phyloP scores from a whole-genome alignment of 2,888 invertebrate species.

The Fissipunctia ypsillon region DNA sequence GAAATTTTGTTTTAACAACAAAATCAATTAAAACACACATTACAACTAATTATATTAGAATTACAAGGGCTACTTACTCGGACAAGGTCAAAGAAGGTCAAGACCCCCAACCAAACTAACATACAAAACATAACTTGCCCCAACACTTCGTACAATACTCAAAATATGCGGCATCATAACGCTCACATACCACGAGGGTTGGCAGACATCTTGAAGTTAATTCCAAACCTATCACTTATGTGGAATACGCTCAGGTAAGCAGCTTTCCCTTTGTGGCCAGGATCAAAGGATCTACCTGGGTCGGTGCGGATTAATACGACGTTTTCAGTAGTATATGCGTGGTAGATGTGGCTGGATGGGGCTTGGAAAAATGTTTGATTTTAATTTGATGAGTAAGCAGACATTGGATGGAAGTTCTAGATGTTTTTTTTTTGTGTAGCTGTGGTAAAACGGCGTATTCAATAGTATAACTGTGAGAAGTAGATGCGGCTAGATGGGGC shows the following conservation, averaged over 20 bases:
- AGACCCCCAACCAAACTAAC: conserved; percentile 3
- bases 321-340: conserved; percentile 60
- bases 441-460: too few relatives aligned
- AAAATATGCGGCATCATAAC: conserved; percentile 33
- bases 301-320: conserved; percentile 65
- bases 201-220: conserved; percentile 61
- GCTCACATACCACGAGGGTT: conserved; percentile 34
- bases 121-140: neutral
- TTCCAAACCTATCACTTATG: conserved; percentile 67
- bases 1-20: too few relatives aligned
- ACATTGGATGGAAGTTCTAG: neutral
- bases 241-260: conserved; percentile 64
- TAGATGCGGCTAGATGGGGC: too few relatives aligned
- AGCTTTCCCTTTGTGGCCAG: conserved; percentile 66
- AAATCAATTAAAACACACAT: neutral
- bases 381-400: neutral
- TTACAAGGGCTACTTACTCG: too few relatives aligned
- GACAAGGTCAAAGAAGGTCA: conserved; percentile 11
- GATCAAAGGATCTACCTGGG: conserved; percentile 69
- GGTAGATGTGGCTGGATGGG: conserved; percentile 47
- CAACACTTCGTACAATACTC: conserved; percentile 17
- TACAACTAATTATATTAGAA: too few relatives aligned
- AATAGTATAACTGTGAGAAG: too few relatives aligned
- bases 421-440: too few relatives aligned
- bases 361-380: neutral